Evolutionary conservation across 2,888 invertebrate genomes (phyloP).

Genomic region (Alloscopus bannaensis): DNA sequence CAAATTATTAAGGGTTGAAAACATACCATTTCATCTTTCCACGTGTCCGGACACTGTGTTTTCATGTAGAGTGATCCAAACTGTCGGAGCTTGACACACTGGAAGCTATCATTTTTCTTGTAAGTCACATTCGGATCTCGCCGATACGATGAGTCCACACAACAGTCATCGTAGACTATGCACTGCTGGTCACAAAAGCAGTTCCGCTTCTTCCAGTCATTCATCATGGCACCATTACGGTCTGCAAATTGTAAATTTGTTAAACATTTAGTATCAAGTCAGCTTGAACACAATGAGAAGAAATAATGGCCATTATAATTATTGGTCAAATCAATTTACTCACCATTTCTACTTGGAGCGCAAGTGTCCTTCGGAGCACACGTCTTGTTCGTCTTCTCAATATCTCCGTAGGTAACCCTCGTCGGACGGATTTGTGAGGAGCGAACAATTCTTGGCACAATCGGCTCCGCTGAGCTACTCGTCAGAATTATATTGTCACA

Average conservation of each 20-base stretch:
- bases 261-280: background rate
- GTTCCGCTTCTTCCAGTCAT: slow-evolving; percentile 75
- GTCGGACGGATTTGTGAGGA: slow-evolving; percentile 68
- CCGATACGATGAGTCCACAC: slow-evolving; percentile 75
- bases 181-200: slow-evolving; percentile 77
- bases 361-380: slow-evolving; percentile 72
- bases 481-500: slow-evolving; percentile 50
- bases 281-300: too few relatives aligned
- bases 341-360: slow-evolving; percentile 70
- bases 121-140: slow-evolving; percentile 73
- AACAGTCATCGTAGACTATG: slow-evolving; percentile 77
- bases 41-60: slow-evolving; percentile 75
- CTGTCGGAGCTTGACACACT: slow-evolving; percentile 75
- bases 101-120: slow-evolving; percentile 74
- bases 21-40: slow-evolving; percentile 74
- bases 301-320: too few relatives aligned
- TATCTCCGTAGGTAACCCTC: slow-evolving; percentile 72
- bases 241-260: slow-evolving; percentile 41
- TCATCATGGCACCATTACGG: slow-evolving; percentile 72
- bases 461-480: slow-evolving; percentile 64
- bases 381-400: slow-evolving; percentile 72
- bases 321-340: too few relatives aligned
- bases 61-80: slow-evolving; percentile 75
- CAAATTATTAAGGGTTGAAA: too few relatives aligned
- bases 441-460: slow-evolving; percentile 68